Base-by-base conservation (phyloP, 2,113 vertebrate species). In the Pseudolaguvia tuberculata region DNA sequence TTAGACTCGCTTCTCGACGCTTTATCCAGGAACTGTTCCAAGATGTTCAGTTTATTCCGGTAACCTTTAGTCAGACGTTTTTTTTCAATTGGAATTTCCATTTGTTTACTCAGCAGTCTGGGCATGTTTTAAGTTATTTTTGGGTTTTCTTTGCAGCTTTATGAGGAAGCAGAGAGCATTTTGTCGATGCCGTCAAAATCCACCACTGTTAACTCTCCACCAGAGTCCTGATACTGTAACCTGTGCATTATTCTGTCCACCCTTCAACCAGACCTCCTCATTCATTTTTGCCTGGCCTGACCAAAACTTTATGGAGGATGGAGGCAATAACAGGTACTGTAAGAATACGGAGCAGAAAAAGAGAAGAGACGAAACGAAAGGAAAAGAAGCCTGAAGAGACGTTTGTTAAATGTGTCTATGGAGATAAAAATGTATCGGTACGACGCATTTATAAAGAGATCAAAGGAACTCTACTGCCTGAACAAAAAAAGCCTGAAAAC, bases 11-110 rank as follows among this genome's bases (percentile, higher is more conserved):
- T 0, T 98, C 96, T 15, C 91, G 97, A 72, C 94, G 97, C 72
- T 99, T 99, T 87, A 96, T 99, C 87, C 97, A 99, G 86, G 97
- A 99, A 73, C 92, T 99, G 3, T 99, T 99, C 88, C 97, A 99
- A 72, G 97, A 99, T 78, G 96, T 98, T 78, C 97, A 97, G 81
- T 99, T 99, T 88, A 90, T 94, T 89, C 94, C 96, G 79, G 97
- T 98, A 87, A 51, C 5, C 12, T 72, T 61, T 15, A 1, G 50
- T 23, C 66, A 11, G 0, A n/a, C 5, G 4, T 29, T 68, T 67
- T 3, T 15, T 29, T 31, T 11, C 31, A 56, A n/a, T 39, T 13
- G n/a, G 17, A 2, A 10, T 20, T 23, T 53, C 17, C 0, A 11
- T 11, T 3, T 27, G 45, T 4, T 51, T 1, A 1, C 12, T 3